Evolutionary conservation across 2,888 invertebrate genomes (phyloP), one percentile per base, ranked within the genome.

Genomic region (Trissolcus brochymenae): DNA sequence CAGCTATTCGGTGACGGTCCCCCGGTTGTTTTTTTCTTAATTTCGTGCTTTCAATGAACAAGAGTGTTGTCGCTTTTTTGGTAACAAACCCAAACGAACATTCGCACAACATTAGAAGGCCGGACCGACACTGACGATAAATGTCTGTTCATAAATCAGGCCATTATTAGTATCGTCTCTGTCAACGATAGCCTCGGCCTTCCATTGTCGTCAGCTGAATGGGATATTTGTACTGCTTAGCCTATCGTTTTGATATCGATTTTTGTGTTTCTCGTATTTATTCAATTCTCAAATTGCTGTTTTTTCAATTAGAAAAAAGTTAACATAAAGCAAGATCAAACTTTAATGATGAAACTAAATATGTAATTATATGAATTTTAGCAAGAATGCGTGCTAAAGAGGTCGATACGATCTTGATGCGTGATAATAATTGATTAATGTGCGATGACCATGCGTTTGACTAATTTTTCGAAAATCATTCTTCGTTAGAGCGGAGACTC

Each of bases 71-170:
- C 7, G 29, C 29, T 29, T 29, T 29, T 29, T 29, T 1, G 9
- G 29, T 9, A 29, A 29, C 29, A 29, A 29, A 4, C 50, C 40
- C 50, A 57, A 57, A n/a, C 66, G 67, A 67, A 59, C 67, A 43
- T 67, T 67, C 53, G 29, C 51, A 41, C 40, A 53, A 53, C 67
- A 29, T 25, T 67, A 59, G 59, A 67, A 59, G 66, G 57, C 41
- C 66, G 25, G 40, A 4, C 25, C 19, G 53, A n/a, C 19, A 46
- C 62, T 21, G 6, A 29, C 2, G 43, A 46, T 53, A 54, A 50
- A 66, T 66, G 43, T 56, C 50, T 66, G 56, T 35, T 50, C 19
- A 66, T 66, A 56, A 66, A 66, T 66, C 51, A 57, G 13, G 16
- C 7, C 29, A 17, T 41, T 40, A 67, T 67, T 53, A 67, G 41